Conservation (phyloP, 2,113 vertebrate genomes). For the Austrofundulus limnaeus region DNA sequence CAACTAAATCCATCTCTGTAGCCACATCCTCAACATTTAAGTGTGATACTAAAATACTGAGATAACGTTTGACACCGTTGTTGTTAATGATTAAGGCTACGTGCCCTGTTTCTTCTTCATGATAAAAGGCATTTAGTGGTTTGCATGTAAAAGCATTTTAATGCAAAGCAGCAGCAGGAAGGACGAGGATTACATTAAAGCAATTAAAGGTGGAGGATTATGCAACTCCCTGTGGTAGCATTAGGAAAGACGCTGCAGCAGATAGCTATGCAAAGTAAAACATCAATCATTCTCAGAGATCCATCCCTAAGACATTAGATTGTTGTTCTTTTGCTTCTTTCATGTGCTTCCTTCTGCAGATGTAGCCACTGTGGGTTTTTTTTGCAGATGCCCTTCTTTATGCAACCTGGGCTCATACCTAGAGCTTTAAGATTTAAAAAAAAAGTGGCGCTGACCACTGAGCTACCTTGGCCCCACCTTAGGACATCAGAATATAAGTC, state of each 20-base stretch:
- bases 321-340: no score
- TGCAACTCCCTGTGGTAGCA: constrained; percentile 3
- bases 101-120: neutral
- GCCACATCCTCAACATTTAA: neutral
- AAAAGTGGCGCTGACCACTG: no score
- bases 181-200: constrained; percentile 16
- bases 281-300: constrained; percentile 3
- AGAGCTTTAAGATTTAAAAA: no score
- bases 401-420: no score
- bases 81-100: neutral
- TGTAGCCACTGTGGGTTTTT: no score
- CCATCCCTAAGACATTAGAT: constrained; percentile 3
- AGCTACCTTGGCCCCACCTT: no score
- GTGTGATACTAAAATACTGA: constrained; percentile 2
- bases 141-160: constrained; percentile 10
- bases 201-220: constrained; percentile 19
- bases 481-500: constrained; percentile 16
- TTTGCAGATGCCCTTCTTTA: no score
- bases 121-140: neutral
- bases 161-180: constrained; percentile 6
- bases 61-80: neutral
- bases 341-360: no score
- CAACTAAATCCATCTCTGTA: neutral
- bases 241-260: neutral
- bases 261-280: neutral